phyloP scores from a whole-genome alignment of 1,140 invertebrate species.

The Cyrtorhinus lividipennis region DNA sequence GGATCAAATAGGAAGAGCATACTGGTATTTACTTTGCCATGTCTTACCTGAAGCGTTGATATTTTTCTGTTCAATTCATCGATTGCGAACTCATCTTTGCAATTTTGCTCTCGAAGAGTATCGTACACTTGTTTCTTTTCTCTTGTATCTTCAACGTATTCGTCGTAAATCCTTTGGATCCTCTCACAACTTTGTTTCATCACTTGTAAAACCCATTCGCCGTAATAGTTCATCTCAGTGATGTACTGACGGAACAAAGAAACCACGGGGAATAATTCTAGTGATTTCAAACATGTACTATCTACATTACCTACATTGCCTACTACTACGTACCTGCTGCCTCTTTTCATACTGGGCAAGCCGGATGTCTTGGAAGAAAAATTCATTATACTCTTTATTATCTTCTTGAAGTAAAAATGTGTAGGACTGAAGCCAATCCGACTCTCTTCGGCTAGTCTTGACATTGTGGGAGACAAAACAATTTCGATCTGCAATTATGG shows the following conservation, averaged over 20 bases:
- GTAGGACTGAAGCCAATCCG: slow-evolving; percentile 1
- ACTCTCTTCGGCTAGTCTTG: background rate
- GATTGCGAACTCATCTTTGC: background rate
- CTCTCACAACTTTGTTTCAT: background rate
- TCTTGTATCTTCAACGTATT: background rate
- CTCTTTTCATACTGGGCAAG: background rate
- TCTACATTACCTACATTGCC: too few species aligned
- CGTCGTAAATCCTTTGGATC: slow-evolving; percentile 1
- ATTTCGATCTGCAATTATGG: background rate
- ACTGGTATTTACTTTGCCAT: too few species aligned
- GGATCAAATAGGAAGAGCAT: too few species aligned
- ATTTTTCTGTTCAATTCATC: background rate
- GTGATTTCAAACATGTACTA: too few species aligned
- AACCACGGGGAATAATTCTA: too few species aligned
- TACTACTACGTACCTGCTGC: background rate
- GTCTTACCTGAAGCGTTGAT: background rate
- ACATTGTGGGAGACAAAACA: background rate
- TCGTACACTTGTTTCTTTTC: background rate
- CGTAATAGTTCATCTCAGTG: background rate
- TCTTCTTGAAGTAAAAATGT: background rate
- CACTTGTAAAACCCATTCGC: background rate
- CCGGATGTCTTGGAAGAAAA: slow-evolving; percentile 1
- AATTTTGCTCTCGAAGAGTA: background rate
- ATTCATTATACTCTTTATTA: background rate
- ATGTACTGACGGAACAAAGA: background rate